A percentile compares a stretch with the other conserved stretches of the same genome.
These are phyloP conservation scores for Hirtodrosophila confusa DNA, from an alignment of 2,888 invertebrate genomes.

Conservation along the genomic window DNA sequence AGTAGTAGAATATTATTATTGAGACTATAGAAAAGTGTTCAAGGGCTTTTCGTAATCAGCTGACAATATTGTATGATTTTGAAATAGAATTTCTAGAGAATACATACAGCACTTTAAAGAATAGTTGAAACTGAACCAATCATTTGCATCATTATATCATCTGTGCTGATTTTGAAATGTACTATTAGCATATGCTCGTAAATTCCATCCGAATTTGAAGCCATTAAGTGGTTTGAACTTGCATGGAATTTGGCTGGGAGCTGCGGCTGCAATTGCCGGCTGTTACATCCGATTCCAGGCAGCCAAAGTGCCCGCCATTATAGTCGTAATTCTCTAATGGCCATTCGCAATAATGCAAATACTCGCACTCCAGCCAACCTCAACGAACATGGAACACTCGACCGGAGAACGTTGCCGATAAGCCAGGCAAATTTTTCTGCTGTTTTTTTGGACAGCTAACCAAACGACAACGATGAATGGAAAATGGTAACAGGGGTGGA, in stretches of 20 bases:
- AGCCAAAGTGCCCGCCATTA: conserved; percentile 67
- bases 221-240: conserved; percentile 23
- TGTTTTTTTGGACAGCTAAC: conserved; percentile 25
- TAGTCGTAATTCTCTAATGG: conserved; percentile 53
- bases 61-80: too few relatives aligned
- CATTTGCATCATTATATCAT: too few relatives aligned
- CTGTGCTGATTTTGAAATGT: too few relatives aligned
- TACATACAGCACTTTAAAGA: too few relatives aligned
- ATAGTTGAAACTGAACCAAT: too few relatives aligned
- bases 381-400: conserved; percentile 16
- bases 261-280: conserved; percentile 20
- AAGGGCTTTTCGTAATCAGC: too few relatives aligned
- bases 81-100: too few relatives aligned
- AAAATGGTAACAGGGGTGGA: background rate
- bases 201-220: conserved; percentile 10
- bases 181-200: conserved; percentile 7
- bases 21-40: too few relatives aligned
- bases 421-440: conserved; percentile 50
- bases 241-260: conserved; percentile 1
- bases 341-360: conserved; percentile 68
- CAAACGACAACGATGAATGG: conserved; percentile 25
- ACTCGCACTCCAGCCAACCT: conserved; percentile 45
- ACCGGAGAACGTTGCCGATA: conserved; percentile 48
- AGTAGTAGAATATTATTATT: too few relatives aligned
- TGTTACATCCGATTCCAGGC: conserved; percentile 37